A percentile compares a stretch with the other conserved stretches of the same genome.
Evolutionary conservation across 2,113 vertebrate species (phyloP).

Genomic region (Embiotoca jacksoni): DNA sequence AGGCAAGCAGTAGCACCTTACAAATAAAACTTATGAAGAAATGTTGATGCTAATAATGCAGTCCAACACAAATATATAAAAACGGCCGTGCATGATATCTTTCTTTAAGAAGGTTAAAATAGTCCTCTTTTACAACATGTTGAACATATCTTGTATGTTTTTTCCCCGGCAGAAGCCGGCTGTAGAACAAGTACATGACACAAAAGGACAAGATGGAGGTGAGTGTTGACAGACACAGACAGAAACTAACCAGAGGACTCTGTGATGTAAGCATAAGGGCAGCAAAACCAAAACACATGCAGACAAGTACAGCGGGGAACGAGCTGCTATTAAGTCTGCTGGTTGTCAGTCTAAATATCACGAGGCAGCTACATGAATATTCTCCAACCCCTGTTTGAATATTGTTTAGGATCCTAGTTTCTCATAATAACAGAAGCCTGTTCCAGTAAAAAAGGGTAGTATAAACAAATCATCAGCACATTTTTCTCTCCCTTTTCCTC

Average conservation of each 20-base stretch:
- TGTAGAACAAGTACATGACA: not conserved
- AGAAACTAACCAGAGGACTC: not conserved
- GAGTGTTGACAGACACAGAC: slow-evolving; percentile 3
- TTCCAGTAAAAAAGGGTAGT: slow-evolving; percentile 6
- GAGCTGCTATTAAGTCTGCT: not conserved
- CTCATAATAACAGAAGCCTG: not conserved
- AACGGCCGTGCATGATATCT: too few relatives aligned
- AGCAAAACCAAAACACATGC: slow-evolving; percentile 24
- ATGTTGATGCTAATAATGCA: too few relatives aligned
- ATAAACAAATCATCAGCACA: slow-evolving; percentile 48
- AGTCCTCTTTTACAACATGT: too few relatives aligned
- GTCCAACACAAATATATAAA: too few relatives aligned
- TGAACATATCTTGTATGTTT: too few relatives aligned
- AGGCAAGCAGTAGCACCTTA: too few relatives aligned
- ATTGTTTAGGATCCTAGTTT: not conserved
- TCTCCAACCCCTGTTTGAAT: not conserved
- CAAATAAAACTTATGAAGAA: too few relatives aligned
- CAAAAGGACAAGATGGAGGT: not conserved
- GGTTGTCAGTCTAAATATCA: slow-evolving; percentile 40
- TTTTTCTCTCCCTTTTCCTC: not conserved
- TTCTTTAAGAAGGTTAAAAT: too few relatives aligned
- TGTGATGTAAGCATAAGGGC: not conserved
- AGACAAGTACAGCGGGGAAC: not conserved
- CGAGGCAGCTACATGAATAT: not conserved
- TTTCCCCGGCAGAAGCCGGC: too few relatives aligned